A percentile compares a stretch with the other conserved stretches of the same genome.
Conservation (phyloP, 2,797 vertebrate species). For the Acrossocheilus fasciatus region DNA sequence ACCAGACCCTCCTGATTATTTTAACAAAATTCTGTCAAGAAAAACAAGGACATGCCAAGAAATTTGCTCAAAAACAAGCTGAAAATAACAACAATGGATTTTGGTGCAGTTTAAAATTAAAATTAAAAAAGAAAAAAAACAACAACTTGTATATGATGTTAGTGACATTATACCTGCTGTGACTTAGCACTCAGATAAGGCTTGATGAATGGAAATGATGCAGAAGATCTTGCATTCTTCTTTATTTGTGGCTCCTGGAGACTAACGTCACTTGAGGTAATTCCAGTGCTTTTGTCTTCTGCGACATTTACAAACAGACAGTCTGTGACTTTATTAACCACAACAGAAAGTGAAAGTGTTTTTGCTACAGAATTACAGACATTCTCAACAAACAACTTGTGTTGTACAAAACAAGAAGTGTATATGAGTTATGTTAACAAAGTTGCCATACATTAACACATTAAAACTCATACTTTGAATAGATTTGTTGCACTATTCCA, state of each 20-base stretch:
- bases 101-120: neutral
- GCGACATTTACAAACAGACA: neutral
- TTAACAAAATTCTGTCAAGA: neutral
- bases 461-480: neutral
- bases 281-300: neutral
- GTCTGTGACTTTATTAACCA: neutral
- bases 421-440: neutral
- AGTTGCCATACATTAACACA: neutral
- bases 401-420: neutral
- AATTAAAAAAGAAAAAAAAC: no score
- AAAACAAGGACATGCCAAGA: neutral
- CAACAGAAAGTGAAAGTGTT: neutral
- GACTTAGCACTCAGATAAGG: neutral
- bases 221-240: neutral
- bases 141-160: neutral
- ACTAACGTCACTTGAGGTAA: neutral
- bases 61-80: neutral
- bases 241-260: neutral
- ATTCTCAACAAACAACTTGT: neutral
- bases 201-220: slow-evolving; percentile 24
- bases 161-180: neutral
- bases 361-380: neutral
- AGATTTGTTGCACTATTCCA: neutral
- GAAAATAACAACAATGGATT: neutral
- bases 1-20: neutral